These are phyloP conservation scores for Cacatua alba DNA, from an alignment of 2,113 vertebrate species.

Conservation along the genomic window DNA sequence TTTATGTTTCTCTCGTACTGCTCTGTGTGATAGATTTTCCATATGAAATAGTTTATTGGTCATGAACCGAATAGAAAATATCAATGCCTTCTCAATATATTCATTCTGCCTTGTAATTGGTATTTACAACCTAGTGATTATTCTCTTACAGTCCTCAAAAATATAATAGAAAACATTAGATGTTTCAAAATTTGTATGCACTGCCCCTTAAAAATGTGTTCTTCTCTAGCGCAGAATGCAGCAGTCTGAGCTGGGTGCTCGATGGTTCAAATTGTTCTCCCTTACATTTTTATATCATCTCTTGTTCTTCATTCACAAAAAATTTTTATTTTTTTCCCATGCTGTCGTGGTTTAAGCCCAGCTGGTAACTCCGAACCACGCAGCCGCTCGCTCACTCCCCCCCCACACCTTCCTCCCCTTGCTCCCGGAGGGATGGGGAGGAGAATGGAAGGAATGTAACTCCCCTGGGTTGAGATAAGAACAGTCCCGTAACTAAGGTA, in stretches of 20 bases:
- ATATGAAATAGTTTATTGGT: conserved; percentile 22
- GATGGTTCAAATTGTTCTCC: background rate
- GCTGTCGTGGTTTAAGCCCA: background rate
- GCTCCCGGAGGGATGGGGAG: background rate
- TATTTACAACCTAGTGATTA: conserved; percentile 53
- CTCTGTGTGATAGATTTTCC: conserved; percentile 17
- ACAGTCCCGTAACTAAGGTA: too few relatives aligned
- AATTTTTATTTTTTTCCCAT: background rate
- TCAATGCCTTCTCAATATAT: conserved; percentile 17
- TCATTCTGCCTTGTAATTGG: conserved; percentile 51
- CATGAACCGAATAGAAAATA: conserved; percentile 47
- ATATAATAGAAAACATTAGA: conserved; percentile 14
- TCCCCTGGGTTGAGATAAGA: background rate
- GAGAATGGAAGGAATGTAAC: background rate
- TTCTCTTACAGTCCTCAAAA: conserved; percentile 24
- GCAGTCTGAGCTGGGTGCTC: background rate
- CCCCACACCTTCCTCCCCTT: background rate
- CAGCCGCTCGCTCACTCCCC: background rate
- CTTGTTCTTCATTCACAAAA: conserved; percentile 3
- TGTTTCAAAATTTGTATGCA: conserved; percentile 1
- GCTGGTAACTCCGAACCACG: background rate
- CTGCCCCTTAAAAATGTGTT: background rate
- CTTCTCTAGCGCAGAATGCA: background rate
- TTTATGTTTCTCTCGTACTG: background rate
- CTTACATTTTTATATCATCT: background rate